phyloP scores from a whole-genome alignment of 2,797 vertebrate species.

The Falco columbarius region DNA sequence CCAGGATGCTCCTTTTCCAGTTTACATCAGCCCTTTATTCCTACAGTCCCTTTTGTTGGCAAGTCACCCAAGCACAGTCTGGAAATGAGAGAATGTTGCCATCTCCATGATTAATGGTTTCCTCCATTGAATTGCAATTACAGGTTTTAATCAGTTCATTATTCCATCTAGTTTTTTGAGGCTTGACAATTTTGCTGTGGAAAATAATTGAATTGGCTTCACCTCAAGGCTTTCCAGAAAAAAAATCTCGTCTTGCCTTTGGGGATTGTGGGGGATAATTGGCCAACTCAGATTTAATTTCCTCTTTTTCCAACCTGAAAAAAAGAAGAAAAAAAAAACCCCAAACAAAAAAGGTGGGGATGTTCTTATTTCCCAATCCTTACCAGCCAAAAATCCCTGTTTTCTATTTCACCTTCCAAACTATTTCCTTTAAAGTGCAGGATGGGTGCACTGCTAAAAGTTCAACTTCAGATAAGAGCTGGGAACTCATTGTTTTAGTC shows the following conservation, averaged over 20 bases:
- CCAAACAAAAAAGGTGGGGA: not conserved
- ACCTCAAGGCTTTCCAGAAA: slow-evolving; percentile 65
- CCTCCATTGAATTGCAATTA: slow-evolving; percentile 74
- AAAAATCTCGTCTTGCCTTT: slow-evolving; percentile 54
- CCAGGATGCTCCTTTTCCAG: not conserved
- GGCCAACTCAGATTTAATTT: slow-evolving; percentile 54
- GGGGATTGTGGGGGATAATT: slow-evolving; percentile 46
- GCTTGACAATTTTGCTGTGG: slow-evolving; percentile 66
- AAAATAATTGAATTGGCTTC: slow-evolving; percentile 78
- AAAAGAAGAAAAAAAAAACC: not conserved
- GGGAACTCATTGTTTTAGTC: not conserved
- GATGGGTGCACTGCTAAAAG: not conserved
- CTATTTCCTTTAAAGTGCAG: not conserved
- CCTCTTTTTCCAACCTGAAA: not conserved
- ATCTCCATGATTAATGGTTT: slow-evolving; percentile 71
- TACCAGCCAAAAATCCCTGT: not conserved
- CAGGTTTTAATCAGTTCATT: slow-evolving; percentile 78
- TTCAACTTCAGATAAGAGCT: not conserved
- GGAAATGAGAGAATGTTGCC: slow-evolving; percentile 52
- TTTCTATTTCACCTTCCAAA: not conserved
- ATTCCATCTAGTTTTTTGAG: slow-evolving; percentile 71
- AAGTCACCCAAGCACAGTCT: not conserved
- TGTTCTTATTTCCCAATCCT: not conserved
- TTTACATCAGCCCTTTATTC: not conserved
- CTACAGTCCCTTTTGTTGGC: not conserved